Evolutionary conservation across 2,113 vertebrate genomes (phyloP).

Genomic region (Myotis lucifugus): DNA sequence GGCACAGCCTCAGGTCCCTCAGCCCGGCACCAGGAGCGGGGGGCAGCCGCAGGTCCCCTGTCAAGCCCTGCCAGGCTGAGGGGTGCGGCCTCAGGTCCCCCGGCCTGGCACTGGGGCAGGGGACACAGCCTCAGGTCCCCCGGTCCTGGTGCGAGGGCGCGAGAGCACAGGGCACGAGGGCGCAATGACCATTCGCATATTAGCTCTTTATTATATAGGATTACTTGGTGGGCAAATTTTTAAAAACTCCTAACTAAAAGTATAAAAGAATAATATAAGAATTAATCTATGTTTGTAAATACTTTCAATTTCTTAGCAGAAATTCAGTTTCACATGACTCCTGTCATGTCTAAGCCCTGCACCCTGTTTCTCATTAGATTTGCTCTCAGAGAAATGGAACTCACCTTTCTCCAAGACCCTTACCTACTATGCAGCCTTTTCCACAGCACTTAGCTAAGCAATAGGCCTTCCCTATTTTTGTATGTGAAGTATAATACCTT

Average conservation of each 20-base stretch:
- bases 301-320: constrained; percentile 10
- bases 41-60: too few relatives aligned
- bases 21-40: too few relatives aligned
- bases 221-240: background rate
- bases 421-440: background rate
- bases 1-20: too few relatives aligned
- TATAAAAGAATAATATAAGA: background rate
- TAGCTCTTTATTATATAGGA: too few relatives aligned
- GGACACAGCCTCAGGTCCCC: too few relatives aligned
- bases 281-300: constrained; percentile 22
- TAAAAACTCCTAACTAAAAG: background rate
- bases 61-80: too few relatives aligned
- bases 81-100: too few relatives aligned
- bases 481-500: background rate
- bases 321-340: background rate
- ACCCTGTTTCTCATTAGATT: constrained; percentile 4
- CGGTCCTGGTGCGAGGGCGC: too few relatives aligned
- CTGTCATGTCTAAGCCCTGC: background rate
- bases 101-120: too few relatives aligned
- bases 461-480: background rate
- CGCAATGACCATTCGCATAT: too few relatives aligned
- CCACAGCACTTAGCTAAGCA: background rate
- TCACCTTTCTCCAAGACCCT: background rate
- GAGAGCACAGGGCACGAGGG: too few relatives aligned
- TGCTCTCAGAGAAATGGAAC: background rate